Evolutionary conservation across 2,113 vertebrate species (phyloP), one percentile per base, ranked within the genome.

Genomic region (Scolopax mira): DNA sequence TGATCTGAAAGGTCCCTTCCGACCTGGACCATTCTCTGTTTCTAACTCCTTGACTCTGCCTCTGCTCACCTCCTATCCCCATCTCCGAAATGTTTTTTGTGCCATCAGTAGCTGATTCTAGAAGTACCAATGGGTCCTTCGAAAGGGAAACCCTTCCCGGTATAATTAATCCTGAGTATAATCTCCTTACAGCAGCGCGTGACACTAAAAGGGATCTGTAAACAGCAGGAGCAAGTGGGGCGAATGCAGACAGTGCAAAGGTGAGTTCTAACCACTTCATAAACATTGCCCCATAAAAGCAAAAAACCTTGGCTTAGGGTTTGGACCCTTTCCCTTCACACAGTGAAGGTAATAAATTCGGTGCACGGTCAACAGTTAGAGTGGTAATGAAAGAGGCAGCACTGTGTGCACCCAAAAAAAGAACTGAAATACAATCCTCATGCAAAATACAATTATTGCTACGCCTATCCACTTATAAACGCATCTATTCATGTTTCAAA

Each of bases 171-270:
- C 18, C 31, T 3, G 60, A 35, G 55, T 21, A 9, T 10, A 49
- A 58, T 25, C n/a, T 39, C n/a, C 1, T 74, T 16, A 6, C 11
- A 0, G 0, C 1, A 3, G 22, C 3, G 9, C 0, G 2, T n/a
- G 61, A 24, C 52, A 18, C 39, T 44, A 23, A 13, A 13, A 6
- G 5, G 0, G 25, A 12, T 13, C n/a, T 5, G 1, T 27, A 6
- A 28, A 27, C 3, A 5, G 44, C 4, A 9, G 3, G 3, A 7
- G 27, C 39, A n/a, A 64, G 5, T 2, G 41, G 39, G 18, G 30
- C 1, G 0, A 14, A 16, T 3, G 42, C 30, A 57, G 23, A 65
- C 58, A 54, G 35, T 39, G 49, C 78, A 41, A 66, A 8, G 9
- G 18, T 30, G 42, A 39, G 74, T 19, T 28, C n/a, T 41, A 14